A percentile compares a stretch with the other conserved stretches of the same genome.
These are phyloP conservation scores for Drosophila fulvimacula DNA, from an alignment of 2,888 invertebrate species.

Conservation along the genomic window DNA sequence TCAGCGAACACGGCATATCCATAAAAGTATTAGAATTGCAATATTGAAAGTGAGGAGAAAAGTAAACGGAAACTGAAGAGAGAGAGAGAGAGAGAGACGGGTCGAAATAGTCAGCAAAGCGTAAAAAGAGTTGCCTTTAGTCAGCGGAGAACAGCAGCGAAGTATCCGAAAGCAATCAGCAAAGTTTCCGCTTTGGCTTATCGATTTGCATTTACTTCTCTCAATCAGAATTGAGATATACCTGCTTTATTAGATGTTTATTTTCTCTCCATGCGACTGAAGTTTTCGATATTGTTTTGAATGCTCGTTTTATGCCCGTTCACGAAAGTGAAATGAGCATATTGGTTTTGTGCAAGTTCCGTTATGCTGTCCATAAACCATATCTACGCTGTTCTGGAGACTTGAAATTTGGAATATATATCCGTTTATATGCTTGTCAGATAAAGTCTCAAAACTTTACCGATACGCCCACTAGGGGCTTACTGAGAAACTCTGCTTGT, in stretches of 20 bases:
- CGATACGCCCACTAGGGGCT: no score
- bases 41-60: background rate
- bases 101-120: no score
- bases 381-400: no score
- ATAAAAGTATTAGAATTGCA: background rate
- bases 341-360: no score
- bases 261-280: background rate
- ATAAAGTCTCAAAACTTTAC: no score
- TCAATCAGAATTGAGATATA: no score
- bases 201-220: constrained; percentile 2
- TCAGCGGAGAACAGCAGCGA: background rate
- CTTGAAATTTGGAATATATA: no score
- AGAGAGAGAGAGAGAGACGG: background rate
- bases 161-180: constrained; percentile 7
- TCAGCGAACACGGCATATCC: background rate
- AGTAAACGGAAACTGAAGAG: background rate
- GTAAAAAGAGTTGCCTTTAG: background rate
- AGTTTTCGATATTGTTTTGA: background rate
- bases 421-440: no score
- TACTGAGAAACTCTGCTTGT: no score
- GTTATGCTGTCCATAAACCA: no score
- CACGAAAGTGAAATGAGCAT: no score
- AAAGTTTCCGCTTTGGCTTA: background rate
- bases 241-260: background rate
- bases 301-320: no score